Evolutionary conservation across 2,888 invertebrate genomes (phyloP), one percentile per base, ranked within the genome.

Genomic region (Heterodera filipjevi): DNA sequence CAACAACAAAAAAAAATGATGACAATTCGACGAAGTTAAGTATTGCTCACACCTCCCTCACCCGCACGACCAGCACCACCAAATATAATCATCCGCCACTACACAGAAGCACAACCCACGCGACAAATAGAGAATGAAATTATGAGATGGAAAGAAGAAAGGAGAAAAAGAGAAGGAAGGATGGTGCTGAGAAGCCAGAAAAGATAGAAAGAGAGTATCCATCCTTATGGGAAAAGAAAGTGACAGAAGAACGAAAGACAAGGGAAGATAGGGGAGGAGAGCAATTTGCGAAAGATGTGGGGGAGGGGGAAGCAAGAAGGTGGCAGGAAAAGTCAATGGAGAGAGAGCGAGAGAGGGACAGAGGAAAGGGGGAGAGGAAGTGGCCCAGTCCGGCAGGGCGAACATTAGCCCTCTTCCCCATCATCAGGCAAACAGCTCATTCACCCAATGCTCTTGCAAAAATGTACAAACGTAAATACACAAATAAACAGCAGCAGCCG

Each of bases 51-150:
- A 10, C 27, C 46, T 49, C 49, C 12, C 49, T 3, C 49, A 8
- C 16, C 14, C 49, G 49, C 8, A 44, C 49, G 39, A 39, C 49
- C 49, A 49, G 12, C 49, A 8, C 49, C 49, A 19, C 49, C 49
- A 14, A 49, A 14, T 27, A 59, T 59, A 59, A 59, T 59, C 59
- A 59, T 59, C 27, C n/a, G 27, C 59, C 27, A 27, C n/a, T 22
- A n/a, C 59, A 39, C 46, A 49, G 19, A 12, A 49, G 19, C 14
- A 14, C 59, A n/a, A 10, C 59, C 27, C 6, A 16, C 53, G 6
- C 27, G 59, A 59, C 59, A n/a, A 59, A 59, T 53, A 59, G 59
- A n/a, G 59, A 59, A 59, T 59, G 59, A 59, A 59, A 22, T 59
- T 59, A 27, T 59, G 59, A 59, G 59, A 59, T n/a, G 27, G 53